A percentile compares a stretch with the other conserved stretches of the same genome.
Conservation (phyloP, 2,113 vertebrate species). For the Malurus alboscapulatus region DNA sequence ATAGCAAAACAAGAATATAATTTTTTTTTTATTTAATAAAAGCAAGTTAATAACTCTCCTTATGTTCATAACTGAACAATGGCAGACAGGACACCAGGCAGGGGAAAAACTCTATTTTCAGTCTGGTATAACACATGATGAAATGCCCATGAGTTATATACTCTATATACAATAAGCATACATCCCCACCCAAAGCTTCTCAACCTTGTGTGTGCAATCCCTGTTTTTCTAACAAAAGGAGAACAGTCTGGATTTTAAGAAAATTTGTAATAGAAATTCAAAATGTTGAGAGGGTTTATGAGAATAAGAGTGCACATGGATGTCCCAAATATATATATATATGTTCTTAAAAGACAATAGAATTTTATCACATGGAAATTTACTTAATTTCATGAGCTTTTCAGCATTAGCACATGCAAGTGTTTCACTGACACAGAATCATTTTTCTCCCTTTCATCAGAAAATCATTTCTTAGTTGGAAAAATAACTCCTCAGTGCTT, state of each 20-base stretch:
- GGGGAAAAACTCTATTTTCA: rapidly evolving
- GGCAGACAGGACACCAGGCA: neutral
- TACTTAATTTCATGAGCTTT: neutral
- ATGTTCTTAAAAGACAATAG: neutral
- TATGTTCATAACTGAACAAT: neutral
- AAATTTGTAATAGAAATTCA: neutral
- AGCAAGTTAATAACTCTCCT: neutral
- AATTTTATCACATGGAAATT: neutral
- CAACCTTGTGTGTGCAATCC: neutral
- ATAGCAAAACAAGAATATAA: neutral
- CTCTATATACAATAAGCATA: no score
- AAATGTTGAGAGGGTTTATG: neutral
- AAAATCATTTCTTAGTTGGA: neutral
- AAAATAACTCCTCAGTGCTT: neutral
- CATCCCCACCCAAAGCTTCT: neutral
- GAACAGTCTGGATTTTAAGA: neutral
- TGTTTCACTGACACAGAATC: neutral
- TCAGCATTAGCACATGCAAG: neutral
- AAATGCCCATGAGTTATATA: rapidly evolving
- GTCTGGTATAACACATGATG: rapidly evolving
- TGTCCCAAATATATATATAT: neutral
- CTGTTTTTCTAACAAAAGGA: neutral
- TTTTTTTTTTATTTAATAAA: neutral
- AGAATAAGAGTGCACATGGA: neutral
- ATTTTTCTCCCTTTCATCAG: neutral